Evolutionary conservation across 2,888 invertebrate species (phyloP), one percentile per base, ranked within the genome.

Genomic region (Drosophila kokeensis): DNA sequence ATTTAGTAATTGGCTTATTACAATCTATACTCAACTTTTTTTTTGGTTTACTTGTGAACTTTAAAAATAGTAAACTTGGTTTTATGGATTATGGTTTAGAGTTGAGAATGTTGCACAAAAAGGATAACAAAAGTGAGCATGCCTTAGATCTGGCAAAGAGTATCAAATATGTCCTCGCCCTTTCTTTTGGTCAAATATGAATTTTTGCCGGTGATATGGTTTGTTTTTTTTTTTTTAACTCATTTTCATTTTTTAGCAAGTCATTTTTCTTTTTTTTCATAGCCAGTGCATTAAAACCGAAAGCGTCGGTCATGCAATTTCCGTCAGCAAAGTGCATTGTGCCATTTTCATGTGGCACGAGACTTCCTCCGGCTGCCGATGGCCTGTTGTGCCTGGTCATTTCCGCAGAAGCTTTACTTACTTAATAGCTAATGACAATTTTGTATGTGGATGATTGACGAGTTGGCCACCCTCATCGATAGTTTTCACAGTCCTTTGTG

Each of bases 251-350:
- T 71, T 64, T 66, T 55, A 52, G 52, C 60, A 34, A 68, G 48
- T 55, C 15, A 21, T 38, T 38, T 38, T 45, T 61, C 49, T 42
- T 49, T 27, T 59, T 60, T 68, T 60, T 38, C 45, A 29, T 66
- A 52, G 49, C 18, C 30, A 40, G 36, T 54, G 67, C 55, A 55
- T 55, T 54, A 59, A 72, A 76, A 76, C 63, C 59, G 65, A 82
- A 82, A 82, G 70, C 80, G 67, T 73, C 73, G 69, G 73, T 75
- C 81, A 81, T 82, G 81, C 80, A 82, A 81, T 76, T 71, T 73
- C 79, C 69, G 82, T 50, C 71, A 29, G 50, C 57, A 76, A 76
- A 81, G 80, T 79, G 83, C 81, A 81, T 76, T 81, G 83, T 74
- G 67, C 83, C 57, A 73, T 66, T 80, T 55, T 36, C 45, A 38